Evolutionary conservation across 1,140 invertebrate species (phyloP).

Genomic region (Drosophila gunungcola): DNA sequence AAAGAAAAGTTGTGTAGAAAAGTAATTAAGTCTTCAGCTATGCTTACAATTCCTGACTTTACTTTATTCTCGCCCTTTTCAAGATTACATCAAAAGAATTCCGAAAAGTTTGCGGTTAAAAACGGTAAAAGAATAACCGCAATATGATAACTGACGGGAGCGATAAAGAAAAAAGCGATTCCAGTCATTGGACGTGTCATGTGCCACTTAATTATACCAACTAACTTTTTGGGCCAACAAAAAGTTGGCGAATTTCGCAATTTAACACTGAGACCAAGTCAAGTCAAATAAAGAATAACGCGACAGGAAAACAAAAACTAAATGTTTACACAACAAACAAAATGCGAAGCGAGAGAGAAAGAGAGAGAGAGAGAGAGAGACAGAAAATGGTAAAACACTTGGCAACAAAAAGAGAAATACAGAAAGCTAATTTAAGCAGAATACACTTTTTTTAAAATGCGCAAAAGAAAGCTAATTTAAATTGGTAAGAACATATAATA

Average conservation of each 20-base stretch:
- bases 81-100: constrained; percentile 8
- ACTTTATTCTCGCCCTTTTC: neutral
- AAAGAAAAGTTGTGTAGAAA: constrained; percentile 63
- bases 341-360: constrained; percentile 4
- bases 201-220: constrained; percentile 51
- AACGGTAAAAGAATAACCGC: constrained; percentile 13
- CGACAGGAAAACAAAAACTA: constrained; percentile 14
- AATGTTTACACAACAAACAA: constrained; percentile 76
- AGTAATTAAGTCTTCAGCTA: constrained; percentile 73
- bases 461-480: constrained; percentile 32
- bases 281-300: constrained; percentile 41
- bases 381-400: constrained; percentile 43
- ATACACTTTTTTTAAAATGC: constrained; percentile 12
- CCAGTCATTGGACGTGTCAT: constrained; percentile 48
- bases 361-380: constrained; percentile 10
- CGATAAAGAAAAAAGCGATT: constrained; percentile 36
- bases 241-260: constrained; percentile 51
- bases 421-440: constrained; percentile 54
- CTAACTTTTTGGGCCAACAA: constrained; percentile 22
- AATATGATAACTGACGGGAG: constrained; percentile 30
- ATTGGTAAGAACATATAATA: neutral
- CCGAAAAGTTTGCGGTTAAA: constrained; percentile 20
- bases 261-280: constrained; percentile 48
- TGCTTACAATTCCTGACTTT: constrained; percentile 32
- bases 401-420: constrained; percentile 31